These are phyloP conservation scores for Archips xylosteana DNA, from an alignment of 2,888 invertebrate species.

Conservation along the genomic window DNA sequence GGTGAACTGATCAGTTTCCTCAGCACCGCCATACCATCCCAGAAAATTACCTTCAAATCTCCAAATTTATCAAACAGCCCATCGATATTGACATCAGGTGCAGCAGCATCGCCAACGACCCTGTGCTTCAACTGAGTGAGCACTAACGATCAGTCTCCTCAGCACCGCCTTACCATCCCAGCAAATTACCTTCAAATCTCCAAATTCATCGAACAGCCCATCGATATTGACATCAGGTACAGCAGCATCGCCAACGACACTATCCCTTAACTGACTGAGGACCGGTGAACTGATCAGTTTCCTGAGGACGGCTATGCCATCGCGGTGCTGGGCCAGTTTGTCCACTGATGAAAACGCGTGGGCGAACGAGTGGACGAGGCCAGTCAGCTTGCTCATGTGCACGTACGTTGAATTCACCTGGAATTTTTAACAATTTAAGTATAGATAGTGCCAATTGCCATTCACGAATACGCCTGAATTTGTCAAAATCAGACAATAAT, in stretches of 20 bases:
- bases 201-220: slow-evolving; percentile 63
- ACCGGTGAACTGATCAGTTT: slow-evolving; percentile 56
- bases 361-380: slow-evolving; percentile 71
- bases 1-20: slow-evolving; percentile 56
- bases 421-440: slow-evolving; percentile 31
- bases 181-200: slow-evolving; percentile 56
- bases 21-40: slow-evolving; percentile 63
- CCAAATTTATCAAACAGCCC: slow-evolving; percentile 64
- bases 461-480: too few species aligned
- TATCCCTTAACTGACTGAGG: slow-evolving; percentile 55
- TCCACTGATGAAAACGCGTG: slow-evolving; percentile 65
- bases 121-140: slow-evolving; percentile 57
- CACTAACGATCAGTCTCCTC: slow-evolving; percentile 54
- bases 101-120: slow-evolving; percentile 54
- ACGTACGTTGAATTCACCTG: slow-evolving; percentile 85
- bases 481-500: too few species aligned
- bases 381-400: slow-evolving; percentile 73
- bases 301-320: slow-evolving; percentile 61
- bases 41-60: too few species aligned
- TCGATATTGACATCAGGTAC: slow-evolving; percentile 61
- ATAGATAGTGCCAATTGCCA: too few species aligned
- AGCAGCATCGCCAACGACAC: slow-evolving; percentile 54
- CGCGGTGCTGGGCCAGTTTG: slow-evolving; percentile 61
- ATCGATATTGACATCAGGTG: slow-evolving; percentile 61
- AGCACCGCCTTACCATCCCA: too few species aligned